Evolutionary conservation across 2,113 vertebrate genomes (phyloP).

Genomic region (Prolemur simus): DNA sequence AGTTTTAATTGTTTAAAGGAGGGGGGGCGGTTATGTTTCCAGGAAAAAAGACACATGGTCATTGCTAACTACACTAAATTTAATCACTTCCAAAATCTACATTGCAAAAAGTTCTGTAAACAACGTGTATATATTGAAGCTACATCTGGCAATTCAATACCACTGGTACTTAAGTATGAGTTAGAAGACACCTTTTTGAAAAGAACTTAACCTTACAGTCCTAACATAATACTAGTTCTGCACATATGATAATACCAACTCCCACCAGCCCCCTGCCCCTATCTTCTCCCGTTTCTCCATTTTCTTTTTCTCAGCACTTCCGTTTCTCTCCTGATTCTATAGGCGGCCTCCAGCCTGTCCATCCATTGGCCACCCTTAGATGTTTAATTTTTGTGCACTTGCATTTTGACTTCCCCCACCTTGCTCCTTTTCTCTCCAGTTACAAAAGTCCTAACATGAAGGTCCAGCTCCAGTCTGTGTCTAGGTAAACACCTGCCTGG

Average conservation of each 20-base stretch:
- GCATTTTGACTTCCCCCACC: neutral
- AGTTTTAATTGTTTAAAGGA: slow-evolving; percentile 41
- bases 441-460: neutral
- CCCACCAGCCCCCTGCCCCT: neutral
- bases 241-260: neutral
- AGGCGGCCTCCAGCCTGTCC: neutral
- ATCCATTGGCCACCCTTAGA: neutral
- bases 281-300: neutral
- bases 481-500: neutral
- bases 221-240: neutral
- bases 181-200: neutral
- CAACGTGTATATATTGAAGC: neutral
- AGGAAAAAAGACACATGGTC: neutral
- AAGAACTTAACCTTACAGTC: neutral
- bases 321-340: neutral
- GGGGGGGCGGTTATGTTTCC: neutral
- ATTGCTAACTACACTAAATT: neutral
- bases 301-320: neutral
- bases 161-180: neutral
- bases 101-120: neutral
- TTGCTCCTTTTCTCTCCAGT: neutral
- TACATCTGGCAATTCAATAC: neutral
- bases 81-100: slow-evolving; percentile 9
- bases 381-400: neutral
- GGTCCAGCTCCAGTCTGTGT: neutral